Evolutionary conservation across 2,888 invertebrate species (phyloP).

Genomic region (Pemphredon lugubris): DNA sequence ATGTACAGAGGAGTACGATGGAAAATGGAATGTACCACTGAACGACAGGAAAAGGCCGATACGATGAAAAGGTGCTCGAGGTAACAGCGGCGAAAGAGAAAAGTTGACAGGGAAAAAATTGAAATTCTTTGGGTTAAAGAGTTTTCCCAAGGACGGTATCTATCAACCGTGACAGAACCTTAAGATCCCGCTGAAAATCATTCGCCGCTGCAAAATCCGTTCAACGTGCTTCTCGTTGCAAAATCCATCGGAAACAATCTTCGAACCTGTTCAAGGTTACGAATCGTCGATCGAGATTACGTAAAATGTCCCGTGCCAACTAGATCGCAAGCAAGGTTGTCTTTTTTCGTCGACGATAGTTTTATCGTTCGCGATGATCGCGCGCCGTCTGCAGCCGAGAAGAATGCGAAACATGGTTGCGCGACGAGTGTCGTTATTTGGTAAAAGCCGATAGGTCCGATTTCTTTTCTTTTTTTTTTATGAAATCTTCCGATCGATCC

Average conservation of each 20-base stretch:
- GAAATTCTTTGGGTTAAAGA: conserved; percentile 68
- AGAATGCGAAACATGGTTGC: background rate
- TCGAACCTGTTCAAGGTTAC: conserved; percentile 10
- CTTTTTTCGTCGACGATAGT: conserved; percentile 15
- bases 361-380: background rate
- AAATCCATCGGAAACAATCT: background rate
- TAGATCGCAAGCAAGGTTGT: conserved; percentile 27
- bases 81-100: conserved; percentile 29
- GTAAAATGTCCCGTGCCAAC: conserved; percentile 18
- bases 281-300: conserved; percentile 11
- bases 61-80: conserved; percentile 7
- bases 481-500: conserved; percentile 34
- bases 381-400: background rate
- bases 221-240: background rate
- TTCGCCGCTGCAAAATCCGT: background rate
- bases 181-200: no score
- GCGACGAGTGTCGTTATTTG: background rate
- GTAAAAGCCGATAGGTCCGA: background rate
- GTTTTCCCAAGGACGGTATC: conserved; percentile 42
- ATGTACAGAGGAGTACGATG: background rate
- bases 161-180: conserved; percentile 17
- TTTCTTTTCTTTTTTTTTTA: background rate
- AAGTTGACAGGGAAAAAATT: conserved; percentile 69
- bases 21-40: background rate
- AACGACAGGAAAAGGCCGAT: conserved; percentile 15